Conservation (phyloP, 2,888 invertebrate genomes). For the Maniola hyperantus region DNA sequence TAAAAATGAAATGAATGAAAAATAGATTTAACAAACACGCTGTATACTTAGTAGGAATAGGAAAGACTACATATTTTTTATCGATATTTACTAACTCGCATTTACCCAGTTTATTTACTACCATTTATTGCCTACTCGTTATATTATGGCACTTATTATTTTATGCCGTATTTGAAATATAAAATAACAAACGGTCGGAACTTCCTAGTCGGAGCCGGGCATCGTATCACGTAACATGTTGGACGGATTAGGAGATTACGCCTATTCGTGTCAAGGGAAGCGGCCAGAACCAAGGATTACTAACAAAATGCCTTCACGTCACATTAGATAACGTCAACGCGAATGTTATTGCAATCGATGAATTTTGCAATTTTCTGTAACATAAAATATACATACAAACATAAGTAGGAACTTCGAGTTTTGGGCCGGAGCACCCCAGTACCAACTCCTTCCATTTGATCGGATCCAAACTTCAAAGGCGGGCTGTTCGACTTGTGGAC, state of each 20-base stretch:
- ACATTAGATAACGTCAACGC: neutral
- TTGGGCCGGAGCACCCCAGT: no score
- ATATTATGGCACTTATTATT: neutral
- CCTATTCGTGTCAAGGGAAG: neutral
- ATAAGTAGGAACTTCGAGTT: no score
- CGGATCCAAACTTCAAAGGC: no score
- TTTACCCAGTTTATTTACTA: neutral
- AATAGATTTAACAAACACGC: no score
- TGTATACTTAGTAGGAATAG: no score
- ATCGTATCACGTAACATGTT: constrained; percentile 8
- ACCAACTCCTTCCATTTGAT: no score
- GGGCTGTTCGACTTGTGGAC: no score
- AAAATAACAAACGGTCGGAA: neutral
- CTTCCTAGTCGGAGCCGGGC: neutral
- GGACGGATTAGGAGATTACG: constrained; percentile 13
- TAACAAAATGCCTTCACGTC: neutral
- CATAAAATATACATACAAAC: no score
- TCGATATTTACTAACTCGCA: no score
- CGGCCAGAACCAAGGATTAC: neutral
- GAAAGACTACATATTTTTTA: no score
- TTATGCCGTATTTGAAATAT: neutral
- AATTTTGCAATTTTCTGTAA: neutral
- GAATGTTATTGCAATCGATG: neutral
- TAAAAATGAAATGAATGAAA: no score
- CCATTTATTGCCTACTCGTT: neutral